Evolutionary conservation across 2,113 vertebrate species (phyloP).

Genomic region (Channa maculata): DNA sequence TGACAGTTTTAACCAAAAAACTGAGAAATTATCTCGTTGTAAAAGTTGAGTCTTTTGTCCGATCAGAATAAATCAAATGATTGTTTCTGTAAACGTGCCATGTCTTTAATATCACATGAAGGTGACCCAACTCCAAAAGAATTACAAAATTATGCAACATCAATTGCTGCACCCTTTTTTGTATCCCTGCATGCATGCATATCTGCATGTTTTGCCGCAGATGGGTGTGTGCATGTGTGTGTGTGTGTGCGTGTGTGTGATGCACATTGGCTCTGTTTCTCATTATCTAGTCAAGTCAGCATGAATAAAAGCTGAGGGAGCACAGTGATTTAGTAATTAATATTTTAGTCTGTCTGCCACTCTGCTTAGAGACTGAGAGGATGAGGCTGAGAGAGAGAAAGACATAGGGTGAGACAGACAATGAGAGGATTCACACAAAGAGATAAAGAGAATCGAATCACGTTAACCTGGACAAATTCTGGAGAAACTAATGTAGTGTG

Average conservation of each 20-base stretch:
- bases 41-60: no score
- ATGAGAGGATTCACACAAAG: constrained; percentile 44
- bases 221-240: constrained; percentile 16
- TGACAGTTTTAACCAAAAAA: no score
- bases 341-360: constrained; percentile 80
- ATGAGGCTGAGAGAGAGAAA: constrained; percentile 21
- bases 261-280: constrained; percentile 66
- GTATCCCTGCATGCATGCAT: constrained; percentile 27
- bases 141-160: constrained; percentile 8
- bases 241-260: constrained; percentile 19
- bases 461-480: constrained; percentile 43
- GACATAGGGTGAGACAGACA: constrained; percentile 35
- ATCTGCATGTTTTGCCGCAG: constrained; percentile 47
- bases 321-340: constrained; percentile 83
- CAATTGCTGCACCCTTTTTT: not conserved
- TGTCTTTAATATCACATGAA: not conserved
- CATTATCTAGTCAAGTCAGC: constrained; percentile 77
- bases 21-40: no score
- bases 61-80: no score
- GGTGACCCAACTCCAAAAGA: not conserved
- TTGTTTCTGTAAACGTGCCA: constrained; percentile 7
- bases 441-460: constrained; percentile 36
- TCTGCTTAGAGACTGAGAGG: constrained; percentile 69
- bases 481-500: constrained; percentile 45
- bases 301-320: constrained; percentile 77